Evolutionary conservation across 2,888 invertebrate genomes (phyloP), one percentile per base, ranked within the genome.

Genomic region (Catocala fraxini): DNA sequence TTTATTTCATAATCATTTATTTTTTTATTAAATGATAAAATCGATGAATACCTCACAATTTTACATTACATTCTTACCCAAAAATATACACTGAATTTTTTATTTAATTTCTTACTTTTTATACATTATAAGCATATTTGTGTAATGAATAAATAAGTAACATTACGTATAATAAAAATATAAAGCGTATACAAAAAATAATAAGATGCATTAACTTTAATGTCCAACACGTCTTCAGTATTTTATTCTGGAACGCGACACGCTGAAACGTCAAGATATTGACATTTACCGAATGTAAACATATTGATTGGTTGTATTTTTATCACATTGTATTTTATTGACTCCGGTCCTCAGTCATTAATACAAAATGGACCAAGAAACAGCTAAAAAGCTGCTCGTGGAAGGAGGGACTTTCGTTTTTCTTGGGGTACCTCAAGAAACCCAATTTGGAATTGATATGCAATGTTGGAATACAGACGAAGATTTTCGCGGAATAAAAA

Each of bases 381-480:
- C 96, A 54, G 98, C 98, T 0, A 95, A 96, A 80, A 95, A 95
- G 65, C 93, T 99, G 47, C 96, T 98, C 43, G 91, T 95, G 1
- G 97, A 98, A 88, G 98, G 98, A 45, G 98, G 96, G 0, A 96
- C 96, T 3, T 95, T 99, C 57, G 95, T 99, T 49, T 96, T 99
- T 64, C 95, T 98, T 4, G 96, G 98, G 65, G 97, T 99, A 43
- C 99, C 99, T 0, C 93, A 95, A 71, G 98, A 98, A 59, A 98
- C 99, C 0, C 98, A 99, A 90, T 98, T 99, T 90, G 99, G 99
- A n/a, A 98, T 99, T 69, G 99, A 99, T 89, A 92, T 94, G 93
- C 87, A 93, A 78, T 93, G 93, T 79, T 99, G 99, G 97, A 97
- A 96, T 70, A 97, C 98, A 0, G 99, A 97, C 3, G 97, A 97